Evolutionary conservation across 1,140 invertebrate genomes (phyloP).

Genomic region (Drosophila orosa): DNA sequence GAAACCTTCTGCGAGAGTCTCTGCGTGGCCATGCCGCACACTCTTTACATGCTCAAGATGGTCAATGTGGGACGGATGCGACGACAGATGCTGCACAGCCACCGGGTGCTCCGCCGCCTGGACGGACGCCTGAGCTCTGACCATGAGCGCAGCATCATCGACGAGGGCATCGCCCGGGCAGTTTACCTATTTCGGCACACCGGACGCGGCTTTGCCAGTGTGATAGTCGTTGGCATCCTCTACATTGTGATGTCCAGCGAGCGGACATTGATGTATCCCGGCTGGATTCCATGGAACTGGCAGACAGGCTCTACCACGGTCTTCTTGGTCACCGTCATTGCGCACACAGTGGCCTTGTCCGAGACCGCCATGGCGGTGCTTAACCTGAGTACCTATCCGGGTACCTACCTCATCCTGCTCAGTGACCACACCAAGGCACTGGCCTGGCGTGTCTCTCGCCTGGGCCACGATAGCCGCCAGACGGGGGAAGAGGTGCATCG

Average conservation of each 20-base stretch:
- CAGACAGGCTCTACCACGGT: background rate
- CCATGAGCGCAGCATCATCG: constrained; percentile 30
- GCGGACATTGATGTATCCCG: constrained; percentile 42
- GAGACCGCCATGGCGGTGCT: constrained; percentile 6
- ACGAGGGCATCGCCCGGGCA: background rate
- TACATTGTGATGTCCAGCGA: constrained; percentile 13
- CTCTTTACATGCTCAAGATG: constrained; percentile 50
- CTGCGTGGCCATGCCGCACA: constrained; percentile 29
- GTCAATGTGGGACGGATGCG: constrained; percentile 26
- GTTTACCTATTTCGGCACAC: background rate
- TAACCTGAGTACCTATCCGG: constrained; percentile 55
- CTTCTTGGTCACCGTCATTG: constrained; percentile 20
- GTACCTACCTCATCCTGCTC: constrained; percentile 60
- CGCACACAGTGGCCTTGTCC: constrained; percentile 5
- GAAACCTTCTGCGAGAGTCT: constrained; percentile 59
- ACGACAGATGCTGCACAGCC: constrained; percentile 21
- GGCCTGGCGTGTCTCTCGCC: constrained; percentile 36
- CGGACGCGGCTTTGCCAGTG: background rate
- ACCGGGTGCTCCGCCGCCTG: constrained; percentile 33
- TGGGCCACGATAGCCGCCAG: constrained; percentile 5
- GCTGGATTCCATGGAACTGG: constrained; percentile 71
- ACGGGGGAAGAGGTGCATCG: background rate
- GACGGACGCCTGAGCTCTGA: constrained; percentile 30
- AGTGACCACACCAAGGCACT: constrained; percentile 66
- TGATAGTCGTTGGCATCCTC: background rate